Evolutionary conservation across 2,888 invertebrate genomes (phyloP).

Genomic region (Auanema freiburgensis): DNA sequence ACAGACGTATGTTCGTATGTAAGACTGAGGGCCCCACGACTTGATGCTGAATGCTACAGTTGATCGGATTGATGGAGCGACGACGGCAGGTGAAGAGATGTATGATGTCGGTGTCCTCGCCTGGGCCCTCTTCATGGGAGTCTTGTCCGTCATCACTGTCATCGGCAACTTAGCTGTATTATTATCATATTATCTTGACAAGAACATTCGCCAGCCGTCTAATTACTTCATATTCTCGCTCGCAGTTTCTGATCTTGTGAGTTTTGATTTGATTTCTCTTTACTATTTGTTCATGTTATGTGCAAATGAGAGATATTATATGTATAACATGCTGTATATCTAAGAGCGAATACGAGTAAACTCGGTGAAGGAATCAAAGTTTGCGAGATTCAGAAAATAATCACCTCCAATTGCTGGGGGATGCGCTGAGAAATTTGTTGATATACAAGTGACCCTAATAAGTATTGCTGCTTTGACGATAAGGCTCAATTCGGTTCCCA

Average conservation of each 20-base stretch:
- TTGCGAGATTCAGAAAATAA: too few relatives aligned
- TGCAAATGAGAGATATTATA: too few relatives aligned
- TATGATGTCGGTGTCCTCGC: slow-evolving; percentile 13
- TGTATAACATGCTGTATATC: too few relatives aligned
- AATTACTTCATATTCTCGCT: slow-evolving; percentile 99
- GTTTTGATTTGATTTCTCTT: slow-evolving; percentile 19
- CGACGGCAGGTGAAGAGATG: slow-evolving; percentile 9
- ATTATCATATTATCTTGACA: slow-evolving; percentile 63
- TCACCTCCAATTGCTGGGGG: too few relatives aligned
- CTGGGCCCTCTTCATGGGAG: slow-evolving; percentile 34
- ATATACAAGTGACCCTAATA: too few relatives aligned
- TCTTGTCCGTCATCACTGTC: slow-evolving; percentile 59
- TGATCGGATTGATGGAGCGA: neutral
- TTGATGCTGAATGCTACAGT: slow-evolving; percentile 2
- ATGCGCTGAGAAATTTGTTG: too few relatives aligned
- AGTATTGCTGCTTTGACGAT: too few relatives aligned
- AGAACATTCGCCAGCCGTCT: slow-evolving; percentile 81
- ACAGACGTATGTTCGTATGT: neutral
- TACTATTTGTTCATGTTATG: too few relatives aligned
- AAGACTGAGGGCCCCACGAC: neutral
- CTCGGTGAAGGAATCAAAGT: too few relatives aligned
- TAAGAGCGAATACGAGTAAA: too few relatives aligned
- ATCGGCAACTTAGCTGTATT: slow-evolving; percentile 80
- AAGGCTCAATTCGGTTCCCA: too few relatives aligned
- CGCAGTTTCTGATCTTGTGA: slow-evolving; percentile 77